Evolutionary conservation across 1,140 invertebrate genomes (phyloP), one percentile per base, ranked within the genome.

Genomic region (Brachionus manjavacas): DNA sequence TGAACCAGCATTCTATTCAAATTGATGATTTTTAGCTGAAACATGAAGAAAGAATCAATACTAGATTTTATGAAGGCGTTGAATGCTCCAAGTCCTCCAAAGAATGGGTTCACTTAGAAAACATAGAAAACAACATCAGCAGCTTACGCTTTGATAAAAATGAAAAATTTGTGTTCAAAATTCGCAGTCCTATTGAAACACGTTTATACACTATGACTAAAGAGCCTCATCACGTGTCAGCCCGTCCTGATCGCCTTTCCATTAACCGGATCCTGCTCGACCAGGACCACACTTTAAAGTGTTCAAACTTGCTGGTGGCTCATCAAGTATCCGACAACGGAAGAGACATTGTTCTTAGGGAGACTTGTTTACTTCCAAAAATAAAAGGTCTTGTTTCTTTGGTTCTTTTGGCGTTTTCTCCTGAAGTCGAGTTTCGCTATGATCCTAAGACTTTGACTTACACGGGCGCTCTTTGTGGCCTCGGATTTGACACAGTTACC

Each of bases 301-400:
- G 79, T 46, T 39, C 79, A 0, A 81, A 28, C 31, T 25, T 81
- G 4, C 3, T 81, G 8, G 79, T 81, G 9, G 49, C 79, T 20
- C 52, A 81, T 46, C 35, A 20, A n/a, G 39, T 11, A 46, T 25
- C 41, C 1, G 28, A 41, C 6, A n/a, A 14, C 35, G 52, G 31
- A 41, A 35, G 64, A 23, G 25, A 64, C 16, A 64, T 81, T 43
- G n/a, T 41, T 64, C 25, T 81, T 1, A 16, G 49, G 39, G 60
- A 60, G 20, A 81, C 52, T 64, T 64, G 79, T 35, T 39, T 81
- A 9, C 64, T 81, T 81, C 79, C 79, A 14, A 81, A 81, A 81
- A 64, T 81, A 39, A 64, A 60, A 43, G 79, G 79, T 25, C 25
- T 81, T 4, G 52, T 64, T 43, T 81, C 79, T 12, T 43, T 81